Evolutionary conservation across 2,888 invertebrate genomes (phyloP), one percentile per base, ranked within the genome.

Genomic region (Synanthedon formicaeformis): DNA sequence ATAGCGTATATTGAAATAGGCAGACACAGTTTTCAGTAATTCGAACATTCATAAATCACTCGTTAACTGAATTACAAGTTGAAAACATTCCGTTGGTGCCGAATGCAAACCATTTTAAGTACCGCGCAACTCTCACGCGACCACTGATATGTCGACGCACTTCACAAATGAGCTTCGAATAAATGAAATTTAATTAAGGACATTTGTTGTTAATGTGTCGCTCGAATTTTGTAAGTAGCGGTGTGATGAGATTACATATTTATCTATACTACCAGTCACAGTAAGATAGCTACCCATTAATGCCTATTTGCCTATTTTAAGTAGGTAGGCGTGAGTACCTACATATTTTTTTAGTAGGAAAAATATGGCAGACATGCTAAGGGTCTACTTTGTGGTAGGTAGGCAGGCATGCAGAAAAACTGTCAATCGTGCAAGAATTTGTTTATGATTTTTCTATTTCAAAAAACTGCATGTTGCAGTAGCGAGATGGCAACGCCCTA

Each of bases 51-150:
- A 80, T 87, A 88, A 85, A 88, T 88, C 82, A 84, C 79, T 72
- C 81, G 83, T 84, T 81, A 86, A 87, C 84, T 86, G 84, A 84
- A 88, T 87, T 88, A 88, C 84, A 72, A 73, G 77, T 40, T 78
- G 80, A 82, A 82, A 85, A 83, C 85, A 81, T 86, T 83, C 80
- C 81, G 65, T 67, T 66, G 67, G 68, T 69, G 71, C 71, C 72
- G 75, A 75, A 78, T 74, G 70, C 68, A 69, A 65, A 69, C 75
- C 71, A 73, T 74, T 74, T 71, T 67, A 75, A 73, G 76, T 72
- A 63, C 67, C 68, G 60, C 63, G 67, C 66, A 68, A 65, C 67
- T 69, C 71, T 66, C 65, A 65, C 65, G 58, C 64, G 64, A 62
- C 69, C 73, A 66, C 73, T 72, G 73, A 41, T 50, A 50, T 55